phyloP scores from a whole-genome alignment of 2,113 vertebrate species.

The Sorex fumeus region DNA sequence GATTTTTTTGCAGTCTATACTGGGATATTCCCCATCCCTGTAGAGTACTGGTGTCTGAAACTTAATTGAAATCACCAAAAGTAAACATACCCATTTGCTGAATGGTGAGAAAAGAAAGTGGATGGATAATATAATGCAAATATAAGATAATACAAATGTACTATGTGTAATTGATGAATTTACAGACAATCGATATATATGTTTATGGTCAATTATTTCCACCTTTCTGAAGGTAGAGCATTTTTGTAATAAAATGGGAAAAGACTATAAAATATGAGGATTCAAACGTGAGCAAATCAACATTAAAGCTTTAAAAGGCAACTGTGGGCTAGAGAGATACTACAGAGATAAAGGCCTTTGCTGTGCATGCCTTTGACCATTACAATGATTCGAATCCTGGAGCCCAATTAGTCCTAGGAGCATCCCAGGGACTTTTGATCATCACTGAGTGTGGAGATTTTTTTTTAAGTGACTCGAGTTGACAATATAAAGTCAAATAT shows the following conservation, averaged over 20 bases:
- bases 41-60: neutral
- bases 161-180: constrained; percentile 13
- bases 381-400: too few species aligned
- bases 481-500: neutral
- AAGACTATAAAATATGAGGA: neutral
- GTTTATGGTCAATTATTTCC: neutral
- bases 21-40: too few species aligned
- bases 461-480: neutral
- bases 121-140: neutral
- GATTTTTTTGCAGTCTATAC: too few species aligned
- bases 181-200: neutral
- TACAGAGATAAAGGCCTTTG: too few species aligned
- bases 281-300: neutral
- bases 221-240: neutral
- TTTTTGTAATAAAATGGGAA: neutral
- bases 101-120: neutral
- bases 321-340: neutral
- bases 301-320: neutral
- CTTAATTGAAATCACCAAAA: neutral
- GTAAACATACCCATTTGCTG: neutral
- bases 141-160: constrained; percentile 6
- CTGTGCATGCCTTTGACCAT: too few species aligned
- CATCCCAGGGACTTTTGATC: too few species aligned
- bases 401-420: too few species aligned
- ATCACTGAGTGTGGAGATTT: too few species aligned